Base-by-base conservation (phyloP, 2,113 vertebrate genomes). In the Labeo catla region DNA sequence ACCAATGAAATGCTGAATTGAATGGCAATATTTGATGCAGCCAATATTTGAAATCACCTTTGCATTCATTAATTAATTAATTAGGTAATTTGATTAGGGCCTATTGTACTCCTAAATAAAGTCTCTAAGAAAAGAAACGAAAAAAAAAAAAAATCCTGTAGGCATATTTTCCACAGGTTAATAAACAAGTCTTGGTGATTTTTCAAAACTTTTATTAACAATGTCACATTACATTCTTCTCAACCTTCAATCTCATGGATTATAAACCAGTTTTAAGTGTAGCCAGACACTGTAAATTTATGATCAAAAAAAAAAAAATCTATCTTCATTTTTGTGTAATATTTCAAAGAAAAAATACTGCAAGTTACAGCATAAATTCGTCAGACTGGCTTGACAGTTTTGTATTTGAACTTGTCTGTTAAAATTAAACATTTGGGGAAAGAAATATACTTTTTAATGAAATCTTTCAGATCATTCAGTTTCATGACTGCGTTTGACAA, bases 201-300 rank as follows among this genome's bases (percentile, higher is more conserved):
- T 74, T 80, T 49, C 0, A 16, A 81, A 86, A 86, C 39, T 34
- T 86, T 82, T 82, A 82, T 86, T 86, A 76, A 74, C 79, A 86
- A 59, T 65, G 19, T 82, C 93, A 94, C 93, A 94, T 96, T 95
- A 86, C 59, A 86, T 86, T 88, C 73, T 43, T 79, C 77, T 86
- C 77, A 79, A 84, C 73, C 52, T 59, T 83, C 43, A 72, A 72
- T 36, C 23, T 72, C 47, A 11, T 84, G 12, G 16, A 84, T 57
- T 73, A 43, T 72, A 9, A 57, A 72, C 34, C 49, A 73, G 36
- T 73, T 84, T 57, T 23, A 83, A 73, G 66, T 73, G 50, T 84
- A 73, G 6, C 82, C 82, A 74, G 68, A 84, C 47, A 57, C 66
- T 84, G 50, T 83, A 36, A 73, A 57, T 39, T 73, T 50, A 50